Evolutionary conservation across 2,888 invertebrate species (phyloP).

Genomic region (Seira musarum): DNA sequence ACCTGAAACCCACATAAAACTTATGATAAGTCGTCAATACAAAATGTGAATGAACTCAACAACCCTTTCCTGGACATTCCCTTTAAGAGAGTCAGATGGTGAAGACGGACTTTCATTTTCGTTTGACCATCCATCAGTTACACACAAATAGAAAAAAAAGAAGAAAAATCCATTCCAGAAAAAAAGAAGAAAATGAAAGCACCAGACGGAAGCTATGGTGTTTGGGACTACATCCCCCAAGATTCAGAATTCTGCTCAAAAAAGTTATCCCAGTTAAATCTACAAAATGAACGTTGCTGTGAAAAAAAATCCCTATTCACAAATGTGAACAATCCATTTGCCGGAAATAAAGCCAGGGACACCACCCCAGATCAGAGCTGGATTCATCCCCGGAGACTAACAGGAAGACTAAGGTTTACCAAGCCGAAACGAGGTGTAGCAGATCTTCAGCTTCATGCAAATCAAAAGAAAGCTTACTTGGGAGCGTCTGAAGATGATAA

Average conservation of each 20-base stretch:
- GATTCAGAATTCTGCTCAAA: constrained; percentile 1
- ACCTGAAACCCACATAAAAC: too few species aligned
- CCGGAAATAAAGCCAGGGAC: background rate
- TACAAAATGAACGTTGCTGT: background rate
- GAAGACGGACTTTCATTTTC: background rate
- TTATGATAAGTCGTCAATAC: too few species aligned
- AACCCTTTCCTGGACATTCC: background rate
- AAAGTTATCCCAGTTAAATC: background rate
- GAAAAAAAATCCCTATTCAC: background rate
- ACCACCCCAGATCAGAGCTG: background rate
- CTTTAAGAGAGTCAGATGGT: background rate
- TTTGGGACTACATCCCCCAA: constrained; percentile 35
- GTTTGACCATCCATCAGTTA: background rate
- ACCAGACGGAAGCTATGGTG: constrained; percentile 33
- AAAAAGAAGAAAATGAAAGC: constrained; percentile 11
- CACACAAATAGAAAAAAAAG: background rate
- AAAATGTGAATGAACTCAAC: too few species aligned
- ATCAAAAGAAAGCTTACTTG: constrained; percentile 25
- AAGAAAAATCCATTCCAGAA: background rate
- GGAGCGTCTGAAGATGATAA: constrained; percentile 26
- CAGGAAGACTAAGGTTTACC: constrained; percentile 53
- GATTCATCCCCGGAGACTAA: constrained; percentile 31
- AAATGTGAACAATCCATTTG: constrained; percentile 4
- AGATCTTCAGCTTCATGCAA: constrained; percentile 40
- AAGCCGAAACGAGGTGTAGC: constrained; percentile 27